Base-by-base conservation (phyloP, 2,797 vertebrate species). In the Petrocephalus schoutedeni region DNA sequence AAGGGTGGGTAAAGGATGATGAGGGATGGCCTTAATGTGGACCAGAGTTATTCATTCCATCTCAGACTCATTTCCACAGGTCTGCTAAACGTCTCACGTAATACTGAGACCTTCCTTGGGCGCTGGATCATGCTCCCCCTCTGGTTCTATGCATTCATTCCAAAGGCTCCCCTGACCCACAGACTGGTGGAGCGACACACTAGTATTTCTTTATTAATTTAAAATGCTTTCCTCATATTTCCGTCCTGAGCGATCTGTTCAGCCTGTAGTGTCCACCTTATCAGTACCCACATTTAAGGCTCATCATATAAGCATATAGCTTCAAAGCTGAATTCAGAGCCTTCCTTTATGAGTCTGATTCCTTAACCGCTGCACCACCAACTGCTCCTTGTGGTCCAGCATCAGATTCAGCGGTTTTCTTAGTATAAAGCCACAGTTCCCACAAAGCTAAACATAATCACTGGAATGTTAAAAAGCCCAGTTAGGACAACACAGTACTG, bases 341-440 rank as follows among this genome's bases (percentile, higher is more conserved):
- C 67, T 41, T 41, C 5, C 32, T 5, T 49, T 23, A 21, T 9
- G 21, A 28, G n/a, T 28, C 2, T 54, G 45, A 49, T 84, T 84
- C 36, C 19, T n/a, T 53, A n/a, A n/a, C 93, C 93, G 92, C 93
- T 88, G 91, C 89, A 71, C 92, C 51, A 2, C 9, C 80, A 2
- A 4, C 87, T 49, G 28, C 23, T 28, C 53, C 54, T 67, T 16
- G 16, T 19, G 16, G 14, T 41, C 45, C 21, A 56, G 4, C 56
- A 23, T 82, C 71, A 49, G 6, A 53, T 53, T 51, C 45, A 53
- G 80, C 0, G 32, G 45, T 23, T 51, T 51, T 23, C 21, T 54
- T 21, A 67, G 61, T 8, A 23, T 67, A 23, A 54, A 0, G 80
- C 49, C 23, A 6, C 7, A 51, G 80, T 23, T 54, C 49, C 51